phyloP scores from a whole-genome alignment of 2,888 invertebrate genomes.

The Hydropsyche betteni region DNA sequence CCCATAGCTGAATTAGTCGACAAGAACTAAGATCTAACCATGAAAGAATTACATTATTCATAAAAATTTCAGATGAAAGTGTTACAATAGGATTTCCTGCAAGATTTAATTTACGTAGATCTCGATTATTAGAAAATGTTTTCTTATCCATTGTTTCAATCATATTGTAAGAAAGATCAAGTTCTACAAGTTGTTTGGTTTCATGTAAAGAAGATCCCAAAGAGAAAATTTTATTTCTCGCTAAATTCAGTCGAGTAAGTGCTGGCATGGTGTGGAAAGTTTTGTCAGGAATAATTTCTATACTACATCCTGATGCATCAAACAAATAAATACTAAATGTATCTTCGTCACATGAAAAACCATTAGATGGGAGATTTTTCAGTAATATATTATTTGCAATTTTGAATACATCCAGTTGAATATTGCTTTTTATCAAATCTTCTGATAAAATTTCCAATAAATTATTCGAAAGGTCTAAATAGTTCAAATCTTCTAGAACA shows the following conservation, averaged over 20 bases:
- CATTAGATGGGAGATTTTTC: conserved; percentile 71
- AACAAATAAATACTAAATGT: conserved; percentile 73
- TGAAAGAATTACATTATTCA: conserved; percentile 68
- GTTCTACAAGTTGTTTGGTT: conserved; percentile 68
- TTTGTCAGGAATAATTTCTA: conserved; percentile 69
- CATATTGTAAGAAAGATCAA: conserved; percentile 78
- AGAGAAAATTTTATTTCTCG: conserved; percentile 70
- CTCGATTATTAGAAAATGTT: conserved; percentile 73
- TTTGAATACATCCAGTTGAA: conserved; percentile 73
- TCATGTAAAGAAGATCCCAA: conserved; percentile 45
- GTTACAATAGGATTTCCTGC: conserved; percentile 76
- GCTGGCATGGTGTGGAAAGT: conserved; percentile 78
- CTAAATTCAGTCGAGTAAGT: conserved; percentile 72
- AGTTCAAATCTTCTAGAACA: conserved; percentile 71
- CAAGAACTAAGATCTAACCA: conserved; percentile 78
- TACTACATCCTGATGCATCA: conserved; percentile 78
- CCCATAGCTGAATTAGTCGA: conserved; percentile 73
- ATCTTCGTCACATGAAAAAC: conserved; percentile 69
- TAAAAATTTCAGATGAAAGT: conserved; percentile 74
- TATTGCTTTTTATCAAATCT: conserved; percentile 75
- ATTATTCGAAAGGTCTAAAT: conserved; percentile 79
- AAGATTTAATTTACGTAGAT: conserved; percentile 73
- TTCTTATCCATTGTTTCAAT: conserved; percentile 69
- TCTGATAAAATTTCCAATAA: conserved; percentile 73
- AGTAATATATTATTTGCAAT: conserved; percentile 77